A percentile compares a stretch with the other conserved stretches of the same genome.
phyloP scores from a whole-genome alignment of 2,797 vertebrate species.

The Rallus crepitans region DNA sequence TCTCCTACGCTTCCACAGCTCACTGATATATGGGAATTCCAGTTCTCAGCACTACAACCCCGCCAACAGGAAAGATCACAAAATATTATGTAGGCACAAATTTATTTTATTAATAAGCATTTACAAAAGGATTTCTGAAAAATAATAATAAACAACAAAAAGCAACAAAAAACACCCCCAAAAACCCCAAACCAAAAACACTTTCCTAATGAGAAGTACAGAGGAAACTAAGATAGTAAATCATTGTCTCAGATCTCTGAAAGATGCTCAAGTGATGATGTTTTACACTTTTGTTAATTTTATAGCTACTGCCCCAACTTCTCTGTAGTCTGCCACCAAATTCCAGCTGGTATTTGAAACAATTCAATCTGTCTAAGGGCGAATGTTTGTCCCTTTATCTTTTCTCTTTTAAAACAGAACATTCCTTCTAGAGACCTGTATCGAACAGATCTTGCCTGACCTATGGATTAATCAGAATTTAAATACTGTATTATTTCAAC shows the following conservation, averaged over 20 bases:
- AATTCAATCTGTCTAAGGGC: not conserved
- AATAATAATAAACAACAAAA: not conserved
- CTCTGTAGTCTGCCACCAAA: not conserved
- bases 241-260: not conserved
- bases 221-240: conserved; percentile 24
- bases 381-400: not conserved
- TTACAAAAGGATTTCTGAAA: not conserved
- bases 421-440: not conserved
- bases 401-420: not conserved
- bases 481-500: conserved; percentile 56
- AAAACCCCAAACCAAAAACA: not conserved
- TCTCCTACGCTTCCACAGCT: not conserved
- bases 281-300: not conserved
- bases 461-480: conserved; percentile 52
- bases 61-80: not conserved
- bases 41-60: not conserved
- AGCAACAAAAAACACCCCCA: not conserved
- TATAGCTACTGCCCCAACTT: not conserved
- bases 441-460: conserved; percentile 8
- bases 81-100: not conserved
- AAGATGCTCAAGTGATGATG: not conserved
- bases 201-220: not conserved
- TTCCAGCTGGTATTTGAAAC: not conserved
- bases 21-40: not conserved
- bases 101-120: not conserved